Base-by-base conservation (phyloP, 2,113 vertebrate species). In the Phycodurus eques region DNA sequence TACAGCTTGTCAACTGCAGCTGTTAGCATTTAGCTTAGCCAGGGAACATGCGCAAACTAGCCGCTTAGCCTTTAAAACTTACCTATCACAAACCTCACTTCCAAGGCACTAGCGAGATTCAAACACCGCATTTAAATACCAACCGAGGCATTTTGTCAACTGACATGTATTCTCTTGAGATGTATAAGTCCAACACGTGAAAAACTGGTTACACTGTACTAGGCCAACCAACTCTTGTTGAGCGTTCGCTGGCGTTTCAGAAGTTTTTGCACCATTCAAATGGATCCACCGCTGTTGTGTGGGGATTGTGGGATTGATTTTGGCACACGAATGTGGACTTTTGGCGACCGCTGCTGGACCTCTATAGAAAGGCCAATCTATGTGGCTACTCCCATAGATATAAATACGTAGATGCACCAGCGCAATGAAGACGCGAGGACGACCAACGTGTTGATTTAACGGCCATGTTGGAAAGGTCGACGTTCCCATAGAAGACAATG, bases 241-340 rank as follows among this genome's bases (percentile, higher is more conserved):
- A 59, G 72, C 51, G 53, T 61, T 64, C 12, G 63, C 49, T 72
- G 68, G 57, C 74, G 61, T 77, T 68, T 63, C 76, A 56, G 69
- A 79, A 61, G 59, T 61, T 78, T 68, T 67, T 60, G 22, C 14
- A 79, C 71, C 86, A 87, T 92, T 93, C 91, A 93, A 93, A 92
- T 87, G 88, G 88, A 88, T 75, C 88, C 90, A 92, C 84, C 82
- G 65, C 82, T 83, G 78, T 71, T 68, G 61, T 53, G 74, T 12
- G 73, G 62, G 90, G 80, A 91, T 89, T 90, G 86, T 90, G 90
- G 91, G 91, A 90, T 88, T 80, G 88, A 87, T 85, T 75, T 77
- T 42, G 72, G 60, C 65, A 69, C 67, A 42, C 15, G 59, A 35
- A 65, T 17, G 2, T 46, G 51, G 46, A 15, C 22, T n/a, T 82